phyloP scores from a whole-genome alignment of 2,113 vertebrate genomes.

The Corythoichthys intestinalis region DNA sequence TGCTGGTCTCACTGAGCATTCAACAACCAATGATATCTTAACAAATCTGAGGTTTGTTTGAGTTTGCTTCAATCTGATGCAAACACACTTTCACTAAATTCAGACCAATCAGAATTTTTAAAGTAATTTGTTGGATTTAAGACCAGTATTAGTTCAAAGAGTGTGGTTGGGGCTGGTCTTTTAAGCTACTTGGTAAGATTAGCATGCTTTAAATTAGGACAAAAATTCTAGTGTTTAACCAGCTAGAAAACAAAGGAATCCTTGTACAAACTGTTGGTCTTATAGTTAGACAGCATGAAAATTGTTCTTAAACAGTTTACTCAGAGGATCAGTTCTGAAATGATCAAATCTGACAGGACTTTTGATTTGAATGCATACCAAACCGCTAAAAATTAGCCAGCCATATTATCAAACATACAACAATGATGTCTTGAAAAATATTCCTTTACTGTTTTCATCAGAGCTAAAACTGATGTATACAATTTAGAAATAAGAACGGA shows the following conservation, averaged over 20 bases:
- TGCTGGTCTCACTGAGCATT: slow-evolving; percentile 6
- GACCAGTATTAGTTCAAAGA: slow-evolving; percentile 2
- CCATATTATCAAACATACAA: background rate
- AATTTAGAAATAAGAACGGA: background rate
- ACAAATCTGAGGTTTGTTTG: background rate
- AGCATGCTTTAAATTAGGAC: slow-evolving; percentile 13
- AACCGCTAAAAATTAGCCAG: background rate
- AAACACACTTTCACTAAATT: background rate
- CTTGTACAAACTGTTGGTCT: slow-evolving; percentile 19
- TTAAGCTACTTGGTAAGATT: slow-evolving; percentile 18
- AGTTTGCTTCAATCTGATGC: background rate
- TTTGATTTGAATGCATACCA: background rate
- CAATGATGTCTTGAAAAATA: background rate
- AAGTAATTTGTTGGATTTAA: background rate
- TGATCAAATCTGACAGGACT: background rate
- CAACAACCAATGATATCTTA: slow-evolving; percentile 5
- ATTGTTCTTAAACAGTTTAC: background rate
- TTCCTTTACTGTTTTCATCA: background rate
- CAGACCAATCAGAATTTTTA: background rate
- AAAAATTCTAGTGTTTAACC: slow-evolving; percentile 19
- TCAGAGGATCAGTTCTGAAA: background rate
- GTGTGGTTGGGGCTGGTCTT: background rate
- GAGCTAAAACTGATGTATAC: background rate
- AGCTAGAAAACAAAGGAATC: slow-evolving; percentile 11
- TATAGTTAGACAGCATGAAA: slow-evolving; percentile 2